Evolutionary conservation across 2,888 invertebrate genomes (phyloP).

Genomic region (Ferdinandea cuprea): DNA sequence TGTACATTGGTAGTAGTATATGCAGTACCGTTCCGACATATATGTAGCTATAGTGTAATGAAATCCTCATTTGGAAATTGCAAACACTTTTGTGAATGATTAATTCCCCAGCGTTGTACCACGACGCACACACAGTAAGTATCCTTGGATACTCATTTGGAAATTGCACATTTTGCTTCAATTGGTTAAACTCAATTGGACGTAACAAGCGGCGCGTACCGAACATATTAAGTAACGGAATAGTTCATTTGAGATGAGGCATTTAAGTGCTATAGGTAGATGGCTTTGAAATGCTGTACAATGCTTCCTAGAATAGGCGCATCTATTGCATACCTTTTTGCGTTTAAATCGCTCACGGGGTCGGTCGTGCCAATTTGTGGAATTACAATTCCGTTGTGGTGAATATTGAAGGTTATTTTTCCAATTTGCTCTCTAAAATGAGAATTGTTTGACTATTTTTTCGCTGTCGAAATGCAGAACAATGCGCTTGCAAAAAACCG

Average conservation of each 20-base stretch:
- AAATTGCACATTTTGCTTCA: slow-evolving; percentile 10
- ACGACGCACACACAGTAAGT: not conserved
- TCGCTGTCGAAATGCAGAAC: too few relatives aligned
- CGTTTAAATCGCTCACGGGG: too few relatives aligned
- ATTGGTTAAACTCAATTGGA: slow-evolving; percentile 25
- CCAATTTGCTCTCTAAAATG: too few relatives aligned
- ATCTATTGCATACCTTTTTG: too few relatives aligned
- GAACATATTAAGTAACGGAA: not conserved
- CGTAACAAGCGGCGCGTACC: not conserved
- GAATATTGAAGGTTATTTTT: too few relatives aligned
- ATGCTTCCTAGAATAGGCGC: too few relatives aligned
- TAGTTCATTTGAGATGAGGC: not conserved
- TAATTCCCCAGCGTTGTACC: slow-evolving; percentile 34
- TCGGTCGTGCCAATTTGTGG: too few relatives aligned
- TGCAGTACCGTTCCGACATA: not conserved
- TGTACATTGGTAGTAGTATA: not conserved
- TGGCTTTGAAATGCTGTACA: too few relatives aligned
- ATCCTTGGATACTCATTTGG: slow-evolving; percentile 1
- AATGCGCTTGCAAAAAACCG: too few relatives aligned
- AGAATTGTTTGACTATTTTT: too few relatives aligned
- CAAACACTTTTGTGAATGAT: slow-evolving; percentile 41
- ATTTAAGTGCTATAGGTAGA: not conserved
- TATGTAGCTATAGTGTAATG: not conserved
- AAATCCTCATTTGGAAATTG: slow-evolving; percentile 25
- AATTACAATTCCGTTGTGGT: too few relatives aligned